A percentile compares a stretch with the other conserved stretches of the same genome.
Conservation (phyloP, 2,113 vertebrate species). For the Helogale parvula region DNA sequence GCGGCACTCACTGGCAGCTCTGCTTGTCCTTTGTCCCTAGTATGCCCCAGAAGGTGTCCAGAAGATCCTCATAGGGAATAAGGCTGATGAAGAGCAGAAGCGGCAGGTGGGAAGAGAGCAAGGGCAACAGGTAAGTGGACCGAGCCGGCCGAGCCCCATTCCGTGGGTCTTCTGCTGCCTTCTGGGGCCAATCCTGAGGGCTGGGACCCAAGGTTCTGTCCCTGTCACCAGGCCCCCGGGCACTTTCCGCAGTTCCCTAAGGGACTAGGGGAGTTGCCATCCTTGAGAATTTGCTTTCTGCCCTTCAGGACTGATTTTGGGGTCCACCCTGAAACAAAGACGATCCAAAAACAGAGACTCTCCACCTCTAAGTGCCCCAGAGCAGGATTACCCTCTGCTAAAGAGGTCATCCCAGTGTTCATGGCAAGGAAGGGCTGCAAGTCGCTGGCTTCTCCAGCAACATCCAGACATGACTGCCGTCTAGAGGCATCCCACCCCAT, state of each 20-base stretch:
- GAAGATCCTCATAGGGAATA: conserved; percentile 97
- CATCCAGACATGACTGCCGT: background rate
- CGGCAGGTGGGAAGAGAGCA: conserved; percentile 97
- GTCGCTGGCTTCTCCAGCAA: background rate
- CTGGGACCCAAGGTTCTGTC: background rate
- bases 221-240: background rate
- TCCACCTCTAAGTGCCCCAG: background rate
- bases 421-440: background rate
- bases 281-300: background rate
- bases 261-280: background rate
- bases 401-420: background rate
- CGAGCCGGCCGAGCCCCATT: background rate
- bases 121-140: conserved; percentile 92
- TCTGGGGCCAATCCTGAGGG: background rate
- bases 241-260: background rate
- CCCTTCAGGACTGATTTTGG: background rate
- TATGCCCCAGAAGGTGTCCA: conserved; percentile 96
- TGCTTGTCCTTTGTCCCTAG: conserved; percentile 78
- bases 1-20: background rate
- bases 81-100: conserved; percentile 95
- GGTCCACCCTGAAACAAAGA: background rate
- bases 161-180: background rate
- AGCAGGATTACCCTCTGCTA: background rate
- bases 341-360: too few relatives aligned
- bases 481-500: too few relatives aligned